phyloP scores from a whole-genome alignment of 2,888 invertebrate genomes.

The Cephus nigrinus region DNA sequence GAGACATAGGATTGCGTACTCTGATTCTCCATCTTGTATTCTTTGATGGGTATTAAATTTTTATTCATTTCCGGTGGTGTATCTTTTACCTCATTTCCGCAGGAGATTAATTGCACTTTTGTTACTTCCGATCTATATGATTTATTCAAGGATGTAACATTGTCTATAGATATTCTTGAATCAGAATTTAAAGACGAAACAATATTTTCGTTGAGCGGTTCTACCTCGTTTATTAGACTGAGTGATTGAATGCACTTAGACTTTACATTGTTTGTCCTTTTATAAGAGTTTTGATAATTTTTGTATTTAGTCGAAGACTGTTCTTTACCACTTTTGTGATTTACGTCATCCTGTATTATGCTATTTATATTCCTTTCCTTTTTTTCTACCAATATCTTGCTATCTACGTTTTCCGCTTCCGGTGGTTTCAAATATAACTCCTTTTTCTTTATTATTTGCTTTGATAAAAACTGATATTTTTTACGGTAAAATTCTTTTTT shows the following conservation, averaged over 20 bases:
- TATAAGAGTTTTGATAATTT: background rate
- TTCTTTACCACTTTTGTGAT: background rate
- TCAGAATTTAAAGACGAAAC: background rate
- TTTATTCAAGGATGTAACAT: background rate
- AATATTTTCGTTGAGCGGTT: background rate
- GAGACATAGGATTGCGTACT: constrained; percentile 10
- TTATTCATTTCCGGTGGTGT: background rate
- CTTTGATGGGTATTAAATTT: constrained; percentile 2
- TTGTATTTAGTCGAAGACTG: background rate
- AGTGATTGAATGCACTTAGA: background rate
- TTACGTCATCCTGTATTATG: background rate
- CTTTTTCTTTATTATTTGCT: background rate
- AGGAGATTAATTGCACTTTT: background rate
- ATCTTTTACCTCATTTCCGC: background rate
- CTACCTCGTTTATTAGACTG: background rate
- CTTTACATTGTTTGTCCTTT: background rate
- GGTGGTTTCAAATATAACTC: background rate
- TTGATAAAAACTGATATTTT: background rate
- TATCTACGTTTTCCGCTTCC: background rate
- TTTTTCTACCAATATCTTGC: background rate
- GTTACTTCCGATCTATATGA: background rate
- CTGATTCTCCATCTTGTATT: constrained; percentile 22
- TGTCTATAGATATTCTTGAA: background rate
- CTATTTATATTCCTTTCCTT: background rate
- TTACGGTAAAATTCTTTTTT: background rate